Evolutionary conservation across 2,113 vertebrate species (phyloP).

Genomic region (Phoxinus phoxinus): DNA sequence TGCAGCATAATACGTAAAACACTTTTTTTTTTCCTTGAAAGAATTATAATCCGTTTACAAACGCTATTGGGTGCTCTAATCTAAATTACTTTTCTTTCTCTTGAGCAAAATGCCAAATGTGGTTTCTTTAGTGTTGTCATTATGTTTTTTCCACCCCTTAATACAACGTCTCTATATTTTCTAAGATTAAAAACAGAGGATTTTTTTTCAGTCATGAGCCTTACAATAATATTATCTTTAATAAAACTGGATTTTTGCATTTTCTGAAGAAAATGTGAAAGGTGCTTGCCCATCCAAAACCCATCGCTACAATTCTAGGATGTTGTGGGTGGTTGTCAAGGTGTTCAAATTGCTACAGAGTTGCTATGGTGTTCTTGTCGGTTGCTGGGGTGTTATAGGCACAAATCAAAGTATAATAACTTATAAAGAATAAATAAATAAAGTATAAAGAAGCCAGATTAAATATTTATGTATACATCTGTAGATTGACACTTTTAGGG

Average conservation of each 20-base stretch:
- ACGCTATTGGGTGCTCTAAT: conserved; percentile 9
- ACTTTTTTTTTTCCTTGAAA: neutral
- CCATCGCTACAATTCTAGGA: neutral
- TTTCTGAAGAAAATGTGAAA: neutral
- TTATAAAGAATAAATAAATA: too few species aligned
- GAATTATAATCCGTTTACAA: conserved; percentile 9
- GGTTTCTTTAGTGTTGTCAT: neutral
- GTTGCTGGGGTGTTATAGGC: neutral
- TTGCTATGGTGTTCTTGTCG: neutral
- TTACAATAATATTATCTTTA: conserved; percentile 7
- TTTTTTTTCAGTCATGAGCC: neutral
- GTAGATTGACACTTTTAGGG: neutral
- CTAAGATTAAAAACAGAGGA: neutral
- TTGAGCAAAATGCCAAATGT: neutral
- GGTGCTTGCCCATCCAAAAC: neutral
- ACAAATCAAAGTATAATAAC: neutral
- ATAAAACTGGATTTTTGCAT: neutral
- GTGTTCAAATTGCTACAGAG: too few species aligned
- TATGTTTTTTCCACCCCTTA: neutral
- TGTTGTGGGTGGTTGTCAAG: neutral
- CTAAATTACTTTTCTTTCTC: conserved; percentile 37
- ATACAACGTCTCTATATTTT: neutral
- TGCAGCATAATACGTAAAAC: neutral
- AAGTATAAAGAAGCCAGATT: neutral
- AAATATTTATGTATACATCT: neutral